A percentile compares a stretch with the other conserved stretches of the same genome.
phyloP scores from a whole-genome alignment of 2,113 vertebrate species.

The Rana temporaria region DNA sequence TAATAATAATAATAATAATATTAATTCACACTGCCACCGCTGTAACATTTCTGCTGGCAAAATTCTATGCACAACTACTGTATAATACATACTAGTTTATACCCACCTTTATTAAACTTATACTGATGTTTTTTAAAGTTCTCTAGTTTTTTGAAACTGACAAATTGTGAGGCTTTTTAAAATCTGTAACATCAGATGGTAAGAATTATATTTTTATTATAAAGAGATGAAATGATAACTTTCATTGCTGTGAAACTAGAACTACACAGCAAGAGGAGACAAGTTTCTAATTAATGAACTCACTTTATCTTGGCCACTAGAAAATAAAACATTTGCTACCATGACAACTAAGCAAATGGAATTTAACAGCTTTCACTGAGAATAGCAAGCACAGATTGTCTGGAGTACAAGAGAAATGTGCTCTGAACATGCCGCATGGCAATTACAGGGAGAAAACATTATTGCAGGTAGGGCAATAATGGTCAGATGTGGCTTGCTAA shows the following conservation, averaged over 20 bases:
- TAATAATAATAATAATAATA: too few relatives aligned
- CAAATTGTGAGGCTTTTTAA: background rate
- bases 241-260: constrained; percentile 8
- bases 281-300: constrained; percentile 45
- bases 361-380: constrained; percentile 40
- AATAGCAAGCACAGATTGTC: constrained; percentile 46
- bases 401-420: constrained; percentile 30
- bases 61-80: too few relatives aligned
- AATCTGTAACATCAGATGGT: background rate
- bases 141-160: background rate
- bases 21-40: too few relatives aligned
- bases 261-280: constrained; percentile 1
- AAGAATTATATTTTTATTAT: constrained; percentile 13
- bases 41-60: too few relatives aligned
- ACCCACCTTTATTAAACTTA: too few relatives aligned
- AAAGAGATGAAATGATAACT: background rate
- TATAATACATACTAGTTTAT: too few relatives aligned
- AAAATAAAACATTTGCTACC: constrained; percentile 54
- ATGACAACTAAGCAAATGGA: constrained; percentile 54
- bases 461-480: background rate
- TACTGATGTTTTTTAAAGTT: too few relatives aligned
- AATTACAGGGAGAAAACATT: background rate
- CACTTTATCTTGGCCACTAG: constrained; percentile 37
- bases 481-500: too few relatives aligned
- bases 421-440: background rate